A percentile compares a stretch with the other conserved stretches of the same genome.
Conservation (phyloP, 2,113 vertebrate genomes). For the Benitochromis conjunctus region DNA sequence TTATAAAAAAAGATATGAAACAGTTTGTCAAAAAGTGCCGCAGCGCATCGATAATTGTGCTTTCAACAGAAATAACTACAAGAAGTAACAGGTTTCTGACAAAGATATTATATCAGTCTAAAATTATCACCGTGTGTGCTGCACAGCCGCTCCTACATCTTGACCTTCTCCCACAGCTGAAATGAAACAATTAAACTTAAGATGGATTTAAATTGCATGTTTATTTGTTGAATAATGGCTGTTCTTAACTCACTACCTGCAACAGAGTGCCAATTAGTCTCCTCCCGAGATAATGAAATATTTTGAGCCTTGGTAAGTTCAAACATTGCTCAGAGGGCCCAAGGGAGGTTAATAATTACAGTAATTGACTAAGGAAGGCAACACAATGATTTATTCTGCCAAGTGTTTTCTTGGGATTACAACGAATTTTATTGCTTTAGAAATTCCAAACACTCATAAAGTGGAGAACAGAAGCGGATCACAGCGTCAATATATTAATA, state of each 20-base stretch:
- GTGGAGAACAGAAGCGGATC: neutral
- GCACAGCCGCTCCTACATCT: neutral
- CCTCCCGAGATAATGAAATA: conserved; percentile 62
- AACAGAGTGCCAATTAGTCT: conserved; percentile 52
- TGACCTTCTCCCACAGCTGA: neutral
- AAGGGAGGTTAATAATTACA: conserved; percentile 58
- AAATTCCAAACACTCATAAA: neutral
- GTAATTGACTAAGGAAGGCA: conserved; percentile 51
- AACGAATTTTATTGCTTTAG: conserved; percentile 15
- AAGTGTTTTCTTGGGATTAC: conserved; percentile 48
- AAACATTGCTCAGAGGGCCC: conserved; percentile 47
- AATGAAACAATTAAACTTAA: conserved; percentile 1
- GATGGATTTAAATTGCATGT: conserved; percentile 18
- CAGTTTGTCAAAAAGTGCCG: neutral
- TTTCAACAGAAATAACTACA: neutral
- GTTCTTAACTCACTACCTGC: conserved; percentile 49
- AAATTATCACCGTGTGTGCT: neutral
- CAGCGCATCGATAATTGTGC: neutral
- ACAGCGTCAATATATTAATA: conserved; percentile 1
- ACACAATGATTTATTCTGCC: conserved; percentile 37
- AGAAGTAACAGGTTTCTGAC: neutral
- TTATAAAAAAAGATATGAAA: neutral
- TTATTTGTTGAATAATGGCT: conserved; percentile 52
- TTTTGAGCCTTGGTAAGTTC: conserved; percentile 48
- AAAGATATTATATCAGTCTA: neutral